phyloP scores from a whole-genome alignment of 2,888 invertebrate species.

The Pachydiplax longipennis region DNA sequence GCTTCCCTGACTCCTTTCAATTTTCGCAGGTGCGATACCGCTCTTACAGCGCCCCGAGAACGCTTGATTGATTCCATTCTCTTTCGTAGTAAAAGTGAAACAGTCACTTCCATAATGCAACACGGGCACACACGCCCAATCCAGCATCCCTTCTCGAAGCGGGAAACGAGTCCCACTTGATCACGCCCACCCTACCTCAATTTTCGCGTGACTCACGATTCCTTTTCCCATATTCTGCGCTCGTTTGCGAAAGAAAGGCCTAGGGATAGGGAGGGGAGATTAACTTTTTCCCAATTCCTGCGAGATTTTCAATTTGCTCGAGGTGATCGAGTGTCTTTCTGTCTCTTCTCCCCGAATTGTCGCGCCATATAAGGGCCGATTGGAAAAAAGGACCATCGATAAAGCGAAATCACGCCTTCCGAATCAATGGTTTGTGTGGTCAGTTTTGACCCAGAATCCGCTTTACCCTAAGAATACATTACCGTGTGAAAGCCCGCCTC shows the following conservation, averaged over 20 bases:
- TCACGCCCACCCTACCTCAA: background rate
- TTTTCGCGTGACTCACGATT: background rate
- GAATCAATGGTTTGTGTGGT: background rate
- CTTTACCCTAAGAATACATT: background rate
- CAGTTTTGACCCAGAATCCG: slow-evolving; percentile 26
- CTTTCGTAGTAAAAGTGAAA: background rate
- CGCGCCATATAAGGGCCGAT: background rate
- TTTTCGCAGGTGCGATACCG: background rate
- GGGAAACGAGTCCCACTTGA: background rate
- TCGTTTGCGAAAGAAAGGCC: background rate
- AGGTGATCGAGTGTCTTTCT: background rate
- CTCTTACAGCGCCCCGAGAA: background rate
- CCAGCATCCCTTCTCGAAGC: background rate
- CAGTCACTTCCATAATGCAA: background rate
- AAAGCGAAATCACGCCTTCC: background rate
- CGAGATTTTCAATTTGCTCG: background rate
- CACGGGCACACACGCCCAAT: background rate
- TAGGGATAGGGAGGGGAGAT: background rate
- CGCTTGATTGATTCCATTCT: slow-evolving; percentile 11
- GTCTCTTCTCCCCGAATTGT: background rate
- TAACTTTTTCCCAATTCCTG: background rate
- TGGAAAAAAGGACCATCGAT: background rate
- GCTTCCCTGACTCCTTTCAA: background rate
- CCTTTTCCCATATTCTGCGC: background rate
- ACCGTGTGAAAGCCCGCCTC: background rate